phyloP scores from a whole-genome alignment of 2,888 invertebrate genomes.

The Ochropacha duplaris region DNA sequence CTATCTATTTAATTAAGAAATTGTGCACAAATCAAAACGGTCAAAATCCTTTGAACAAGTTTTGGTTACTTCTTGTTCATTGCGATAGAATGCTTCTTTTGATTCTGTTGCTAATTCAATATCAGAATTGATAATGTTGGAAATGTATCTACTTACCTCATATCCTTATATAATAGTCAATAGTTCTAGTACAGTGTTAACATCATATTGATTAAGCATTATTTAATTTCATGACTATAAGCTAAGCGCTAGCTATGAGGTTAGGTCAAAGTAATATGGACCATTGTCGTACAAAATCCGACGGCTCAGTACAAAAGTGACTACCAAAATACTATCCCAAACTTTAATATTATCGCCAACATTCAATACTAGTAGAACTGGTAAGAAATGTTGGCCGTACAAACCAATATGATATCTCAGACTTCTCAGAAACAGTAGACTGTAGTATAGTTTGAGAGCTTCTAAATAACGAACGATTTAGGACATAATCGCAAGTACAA shows the following conservation, averaged over 20 bases:
- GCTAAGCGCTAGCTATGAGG: constrained; percentile 63
- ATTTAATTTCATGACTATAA: constrained; percentile 52
- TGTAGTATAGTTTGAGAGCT: constrained; percentile 11
- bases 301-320: constrained; percentile 73
- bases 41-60: constrained; percentile 17
- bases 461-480: constrained; percentile 24
- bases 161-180: constrained; percentile 65
- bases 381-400: constrained; percentile 17
- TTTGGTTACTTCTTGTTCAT: not conserved
- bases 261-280: constrained; percentile 70
- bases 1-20: constrained; percentile 73
- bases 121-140: constrained; percentile 55
- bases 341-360: constrained; percentile 35
- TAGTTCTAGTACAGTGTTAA: constrained; percentile 49
- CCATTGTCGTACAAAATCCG: constrained; percentile 61
- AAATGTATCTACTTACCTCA: constrained; percentile 50
- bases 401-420: constrained; percentile 20
- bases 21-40: constrained; percentile 69
- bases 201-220: constrained; percentile 55
- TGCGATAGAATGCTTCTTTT: not conserved
- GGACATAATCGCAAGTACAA: constrained; percentile 32
- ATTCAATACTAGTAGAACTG: constrained; percentile 7
- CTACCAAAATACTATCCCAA: constrained; percentile 77
- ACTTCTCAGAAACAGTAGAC: constrained; percentile 7
- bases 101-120: constrained; percentile 20